Evolutionary conservation across 2,888 invertebrate species (phyloP).

Genomic region (Monopis laevigella): DNA sequence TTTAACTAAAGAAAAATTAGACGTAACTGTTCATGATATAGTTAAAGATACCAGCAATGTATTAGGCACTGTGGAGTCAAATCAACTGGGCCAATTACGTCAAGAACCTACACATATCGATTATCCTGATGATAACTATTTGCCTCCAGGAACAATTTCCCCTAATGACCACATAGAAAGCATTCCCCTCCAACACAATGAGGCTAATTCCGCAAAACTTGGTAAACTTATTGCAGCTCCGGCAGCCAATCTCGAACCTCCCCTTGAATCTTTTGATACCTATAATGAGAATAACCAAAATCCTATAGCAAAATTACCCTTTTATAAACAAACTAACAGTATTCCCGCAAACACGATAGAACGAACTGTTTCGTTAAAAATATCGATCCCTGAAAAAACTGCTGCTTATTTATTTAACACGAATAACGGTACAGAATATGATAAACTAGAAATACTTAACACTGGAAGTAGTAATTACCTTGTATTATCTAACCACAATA

Average conservation of each 20-base stretch:
- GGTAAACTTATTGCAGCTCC: slow-evolving; percentile 28
- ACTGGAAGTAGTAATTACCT: slow-evolving; percentile 57
- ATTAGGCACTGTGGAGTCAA: slow-evolving; percentile 34
- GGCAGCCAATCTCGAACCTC: slow-evolving; percentile 39
- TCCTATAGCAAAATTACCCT: slow-evolving; percentile 40
- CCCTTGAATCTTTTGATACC: slow-evolving; percentile 26
- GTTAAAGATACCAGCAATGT: slow-evolving; percentile 45
- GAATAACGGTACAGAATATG: slow-evolving; percentile 34
- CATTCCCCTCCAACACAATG: slow-evolving; percentile 32
- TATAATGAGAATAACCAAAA: slow-evolving; percentile 30
- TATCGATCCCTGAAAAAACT: slow-evolving; percentile 52
- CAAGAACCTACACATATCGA: slow-evolving; percentile 28
- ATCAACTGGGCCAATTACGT: slow-evolving; percentile 29
- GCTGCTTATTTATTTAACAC: slow-evolving; percentile 48
- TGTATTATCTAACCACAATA: slow-evolving; percentile 35
- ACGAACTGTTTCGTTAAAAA: slow-evolving; percentile 55
- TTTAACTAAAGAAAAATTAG: slow-evolving; percentile 49
- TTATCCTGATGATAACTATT: slow-evolving; percentile 30
- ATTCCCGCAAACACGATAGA: slow-evolving; percentile 46
- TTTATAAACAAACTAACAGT: slow-evolving; percentile 35
- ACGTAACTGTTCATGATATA: slow-evolving; percentile 46
- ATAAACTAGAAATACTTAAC: slow-evolving; percentile 50
- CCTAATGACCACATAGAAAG: slow-evolving; percentile 37
- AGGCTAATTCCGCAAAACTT: slow-evolving; percentile 25
- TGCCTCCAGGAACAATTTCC: slow-evolving; percentile 26